Percentiles rank a stretch among this genome's conserved stretches.
Evolutionary conservation across 1,140 invertebrate species (phyloP).

Genomic region (Homalodisca vitripennis): DNA sequence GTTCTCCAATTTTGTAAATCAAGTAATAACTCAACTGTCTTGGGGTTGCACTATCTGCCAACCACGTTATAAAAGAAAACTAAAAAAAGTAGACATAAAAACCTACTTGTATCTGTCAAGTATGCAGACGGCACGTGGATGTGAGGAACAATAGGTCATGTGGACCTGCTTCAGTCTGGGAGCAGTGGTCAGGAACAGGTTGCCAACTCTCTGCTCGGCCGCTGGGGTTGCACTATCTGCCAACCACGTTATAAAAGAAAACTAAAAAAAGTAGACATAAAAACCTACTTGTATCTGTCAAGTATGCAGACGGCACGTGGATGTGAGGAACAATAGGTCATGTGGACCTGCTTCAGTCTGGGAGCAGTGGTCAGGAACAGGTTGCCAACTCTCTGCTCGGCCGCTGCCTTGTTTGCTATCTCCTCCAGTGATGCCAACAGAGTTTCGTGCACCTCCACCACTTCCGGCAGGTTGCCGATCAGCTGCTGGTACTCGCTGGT

Average conservation of each 20-base stretch:
- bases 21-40: no score
- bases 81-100: no score
- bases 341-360: slow-evolving; percentile 81
- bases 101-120: slow-evolving; percentile 86
- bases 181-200: slow-evolving; percentile 85
- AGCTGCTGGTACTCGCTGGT: slow-evolving; percentile 83
- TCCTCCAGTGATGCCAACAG: slow-evolving; percentile 76
- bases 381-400: slow-evolving; percentile 86
- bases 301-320: slow-evolving; percentile 89
- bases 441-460: slow-evolving; percentile 78
- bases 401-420: slow-evolving; percentile 62
- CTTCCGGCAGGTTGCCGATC: slow-evolving; percentile 84
- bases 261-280: no score
- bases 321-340: slow-evolving; percentile 87
- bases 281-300: slow-evolving; percentile 82
- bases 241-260: no score
- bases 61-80: no score
- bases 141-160: slow-evolving; percentile 83
- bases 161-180: slow-evolving; percentile 84
- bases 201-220: slow-evolving; percentile 83
- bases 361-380: slow-evolving; percentile 86
- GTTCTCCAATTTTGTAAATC: no score
- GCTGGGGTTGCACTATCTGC: no score
- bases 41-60: no score
- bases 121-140: slow-evolving; percentile 89